These are phyloP conservation scores for Capra hircus DNA, from an alignment of 2,113 vertebrate species.

Conservation along the genomic window DNA sequence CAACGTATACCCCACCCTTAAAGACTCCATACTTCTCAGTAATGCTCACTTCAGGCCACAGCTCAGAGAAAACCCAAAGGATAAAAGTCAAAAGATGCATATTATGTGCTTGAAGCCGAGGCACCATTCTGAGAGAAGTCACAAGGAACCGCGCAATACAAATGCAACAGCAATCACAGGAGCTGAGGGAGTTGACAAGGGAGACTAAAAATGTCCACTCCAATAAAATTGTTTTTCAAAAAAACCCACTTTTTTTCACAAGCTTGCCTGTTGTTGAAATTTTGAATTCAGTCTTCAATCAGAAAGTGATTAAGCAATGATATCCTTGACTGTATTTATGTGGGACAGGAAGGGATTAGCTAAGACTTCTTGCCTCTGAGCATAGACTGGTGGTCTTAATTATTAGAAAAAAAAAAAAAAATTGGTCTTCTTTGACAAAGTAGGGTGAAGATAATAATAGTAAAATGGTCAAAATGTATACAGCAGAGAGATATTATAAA, in stretches of 20 bases:
- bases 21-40: background rate
- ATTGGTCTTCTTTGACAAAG: background rate
- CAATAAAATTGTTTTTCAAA: background rate
- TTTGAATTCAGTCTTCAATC: background rate
- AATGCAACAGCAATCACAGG: background rate
- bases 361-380: background rate
- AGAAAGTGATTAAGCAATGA: background rate
- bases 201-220: background rate
- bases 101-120: background rate
- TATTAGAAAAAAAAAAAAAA: background rate
- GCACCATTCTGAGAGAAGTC: background rate
- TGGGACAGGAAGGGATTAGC: background rate
- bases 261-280: background rate
- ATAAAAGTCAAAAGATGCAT: background rate
- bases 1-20: background rate
- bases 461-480: background rate
- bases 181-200: background rate
- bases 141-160: background rate
- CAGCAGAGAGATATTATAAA: background rate
- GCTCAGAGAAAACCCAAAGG: background rate
- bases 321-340: background rate
- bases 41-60: background rate
- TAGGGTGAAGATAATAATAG: background rate
- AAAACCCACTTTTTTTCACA: background rate
- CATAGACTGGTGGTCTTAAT: background rate